Evolutionary conservation across 2,113 vertebrate species (phyloP).

Genomic region (Laticauda colubrina): DNA sequence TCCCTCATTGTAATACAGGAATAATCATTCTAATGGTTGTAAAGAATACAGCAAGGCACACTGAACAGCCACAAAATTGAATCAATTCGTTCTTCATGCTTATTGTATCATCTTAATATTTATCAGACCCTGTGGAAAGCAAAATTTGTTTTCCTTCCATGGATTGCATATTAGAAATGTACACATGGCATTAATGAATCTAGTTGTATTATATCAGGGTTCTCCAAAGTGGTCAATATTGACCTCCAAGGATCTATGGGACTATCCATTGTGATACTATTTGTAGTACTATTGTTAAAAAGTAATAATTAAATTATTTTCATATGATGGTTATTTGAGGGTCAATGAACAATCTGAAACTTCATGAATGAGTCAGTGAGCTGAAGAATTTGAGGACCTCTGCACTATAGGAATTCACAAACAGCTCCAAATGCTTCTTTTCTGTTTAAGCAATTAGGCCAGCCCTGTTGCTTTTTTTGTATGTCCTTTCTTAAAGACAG

Average conservation of each 20-base stretch:
- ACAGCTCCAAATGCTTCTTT: not conserved
- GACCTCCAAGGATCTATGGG: not conserved
- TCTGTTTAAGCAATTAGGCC: not conserved
- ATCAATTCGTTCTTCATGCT: not conserved
- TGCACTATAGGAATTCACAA: not conserved
- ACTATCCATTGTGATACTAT: not conserved
- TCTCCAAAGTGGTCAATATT: not conserved
- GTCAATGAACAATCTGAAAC: not conserved
- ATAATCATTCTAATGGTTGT: not conserved
- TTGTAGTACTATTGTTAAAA: not conserved
- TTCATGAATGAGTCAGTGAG: not conserved
- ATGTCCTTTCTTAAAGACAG: not conserved
- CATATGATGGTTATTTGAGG: not conserved
- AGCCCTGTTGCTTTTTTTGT: not conserved
- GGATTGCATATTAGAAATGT: not conserved
- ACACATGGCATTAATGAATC: not conserved
- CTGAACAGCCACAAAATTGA: not conserved
- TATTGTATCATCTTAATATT: not conserved
- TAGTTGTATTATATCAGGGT: not conserved
- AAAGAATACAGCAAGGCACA: not conserved
- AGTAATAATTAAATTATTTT: not conserved
- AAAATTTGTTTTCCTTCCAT: not conserved
- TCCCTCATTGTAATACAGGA: not conserved
- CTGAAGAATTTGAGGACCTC: not conserved
- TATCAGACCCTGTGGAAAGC: not conserved